Evolutionary conservation across 1,140 invertebrate genomes (phyloP).

Genomic region (Rhizoglyphus robini): DNA sequence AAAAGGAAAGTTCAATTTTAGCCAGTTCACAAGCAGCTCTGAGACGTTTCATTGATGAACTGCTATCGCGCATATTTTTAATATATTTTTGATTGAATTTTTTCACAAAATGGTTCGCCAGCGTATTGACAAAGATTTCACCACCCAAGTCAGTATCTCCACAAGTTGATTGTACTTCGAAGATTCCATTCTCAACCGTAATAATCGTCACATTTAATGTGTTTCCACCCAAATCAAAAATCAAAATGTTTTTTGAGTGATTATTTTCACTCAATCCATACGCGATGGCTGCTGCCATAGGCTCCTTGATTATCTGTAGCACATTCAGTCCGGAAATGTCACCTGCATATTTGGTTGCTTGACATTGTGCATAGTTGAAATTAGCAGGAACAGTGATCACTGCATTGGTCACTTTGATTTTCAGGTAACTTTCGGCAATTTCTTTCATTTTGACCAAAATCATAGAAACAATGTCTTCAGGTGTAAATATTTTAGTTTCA

Average conservation of each 20-base stretch:
- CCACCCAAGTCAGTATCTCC: conserved; percentile 29
- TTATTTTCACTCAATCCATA: conserved; percentile 32
- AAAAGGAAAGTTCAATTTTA: conserved; percentile 12
- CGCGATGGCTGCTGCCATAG: conserved; percentile 22
- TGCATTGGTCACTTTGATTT: conserved; percentile 30
- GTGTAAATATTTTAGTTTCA: too few species aligned
- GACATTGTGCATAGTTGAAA: conserved; percentile 31
- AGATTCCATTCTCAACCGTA: conserved; percentile 21
- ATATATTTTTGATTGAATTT: conserved; percentile 18
- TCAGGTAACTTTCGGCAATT: conserved; percentile 28
- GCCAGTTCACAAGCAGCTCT: conserved; percentile 9
- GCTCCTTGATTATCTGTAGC: conserved; percentile 6
- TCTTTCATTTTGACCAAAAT: conserved; percentile 29
- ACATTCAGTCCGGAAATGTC: too few species aligned
- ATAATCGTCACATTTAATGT: neutral
- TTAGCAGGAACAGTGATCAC: conserved; percentile 38
- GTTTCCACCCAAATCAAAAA: conserved; percentile 25
- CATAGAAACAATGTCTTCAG: too few species aligned
- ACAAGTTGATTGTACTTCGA: conserved; percentile 23
- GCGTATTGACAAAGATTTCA: conserved; percentile 25
- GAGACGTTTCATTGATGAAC: neutral
- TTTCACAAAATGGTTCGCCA: conserved; percentile 20
- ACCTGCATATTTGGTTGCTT: conserved; percentile 23
- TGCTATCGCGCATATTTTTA: neutral
- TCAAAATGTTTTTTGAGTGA: conserved; percentile 4